A percentile compares a stretch with the other conserved stretches of the same genome.
Conservation (phyloP, 30 jellyfish, hydroid and myxozoan genomes). For the Aurelia sp. region DNA sequence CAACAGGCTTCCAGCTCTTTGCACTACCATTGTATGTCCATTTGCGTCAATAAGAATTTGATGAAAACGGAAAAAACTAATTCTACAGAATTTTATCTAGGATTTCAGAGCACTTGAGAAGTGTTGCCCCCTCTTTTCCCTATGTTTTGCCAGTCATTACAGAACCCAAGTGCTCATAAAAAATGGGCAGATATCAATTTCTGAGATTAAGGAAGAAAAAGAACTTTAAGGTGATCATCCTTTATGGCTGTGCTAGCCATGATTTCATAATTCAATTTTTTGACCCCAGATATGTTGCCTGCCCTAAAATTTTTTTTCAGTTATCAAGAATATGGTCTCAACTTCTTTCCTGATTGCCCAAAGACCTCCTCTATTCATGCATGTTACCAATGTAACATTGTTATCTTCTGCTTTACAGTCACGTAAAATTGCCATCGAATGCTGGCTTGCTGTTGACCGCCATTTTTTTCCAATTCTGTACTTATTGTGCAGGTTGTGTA, state of each 20-base stretch:
- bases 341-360: constrained; percentile 5
- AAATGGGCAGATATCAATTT: constrained; percentile 29
- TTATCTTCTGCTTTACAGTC: constrained; percentile 28
- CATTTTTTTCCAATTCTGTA: constrained; percentile 6
- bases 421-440: constrained; percentile 21
- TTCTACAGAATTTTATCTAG: too few species aligned
- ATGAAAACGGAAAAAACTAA: too few species aligned
- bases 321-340: background rate
- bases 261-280: constrained; percentile 2
- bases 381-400: background rate
- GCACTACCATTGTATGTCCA: too few species aligned
- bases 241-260: constrained; percentile 3
- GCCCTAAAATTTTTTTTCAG: background rate
- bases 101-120: too few species aligned
- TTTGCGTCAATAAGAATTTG: too few species aligned
- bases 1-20: too few species aligned
- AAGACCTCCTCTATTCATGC: constrained; percentile 29
- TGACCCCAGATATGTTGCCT: background rate
- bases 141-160: too few species aligned
- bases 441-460: constrained; percentile 11
- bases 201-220: constrained; percentile 4
- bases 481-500: constrained; percentile 38
- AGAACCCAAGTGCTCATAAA: too few species aligned
- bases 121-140: too few species aligned
- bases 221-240: constrained; percentile 15